Conservation (phyloP, 2,888 invertebrate species). For the Brenthis hecate region DNA sequence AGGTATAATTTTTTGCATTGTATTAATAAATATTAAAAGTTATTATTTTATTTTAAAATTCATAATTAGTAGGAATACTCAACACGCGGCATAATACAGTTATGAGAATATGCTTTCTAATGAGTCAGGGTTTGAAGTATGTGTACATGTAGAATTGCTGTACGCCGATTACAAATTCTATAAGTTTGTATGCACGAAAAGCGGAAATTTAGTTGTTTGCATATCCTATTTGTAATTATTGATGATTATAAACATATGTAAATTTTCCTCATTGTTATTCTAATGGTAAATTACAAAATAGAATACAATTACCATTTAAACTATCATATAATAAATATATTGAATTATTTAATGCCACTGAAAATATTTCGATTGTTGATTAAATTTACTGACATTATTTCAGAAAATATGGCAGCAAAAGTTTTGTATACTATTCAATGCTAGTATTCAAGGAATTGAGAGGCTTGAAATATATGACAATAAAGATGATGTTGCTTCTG, state of each 20-base stretch:
- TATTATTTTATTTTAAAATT: conserved; percentile 3
- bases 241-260: conserved; percentile 17
- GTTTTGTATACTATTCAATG: conserved; percentile 89
- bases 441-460: conserved; percentile 93
- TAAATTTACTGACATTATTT: conserved; percentile 12
- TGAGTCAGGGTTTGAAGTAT: conserved; percentile 43
- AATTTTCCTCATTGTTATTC: conserved; percentile 11
- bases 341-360: no score
- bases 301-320: background rate
- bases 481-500: conserved; percentile 85
- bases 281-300: conserved; percentile 13
- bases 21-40: background rate
- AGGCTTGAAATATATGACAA: conserved; percentile 92
- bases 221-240: conserved; percentile 14
- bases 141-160: conserved; percentile 31
- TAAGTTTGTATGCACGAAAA: conserved; percentile 22
- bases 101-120: conserved; percentile 42
- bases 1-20: conserved; percentile 69
- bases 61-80: background rate
- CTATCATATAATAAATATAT: background rate
- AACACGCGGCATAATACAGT: conserved; percentile 25
- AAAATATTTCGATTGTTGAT: no score
- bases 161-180: conserved; percentile 25
- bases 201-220: conserved; percentile 20
- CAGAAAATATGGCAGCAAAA: conserved; percentile 94